Percentiles rank a stretch among this genome's conserved stretches.
phyloP scores from a whole-genome alignment of 2,113 vertebrate genomes.

The Triplophysa dalaica region DNA sequence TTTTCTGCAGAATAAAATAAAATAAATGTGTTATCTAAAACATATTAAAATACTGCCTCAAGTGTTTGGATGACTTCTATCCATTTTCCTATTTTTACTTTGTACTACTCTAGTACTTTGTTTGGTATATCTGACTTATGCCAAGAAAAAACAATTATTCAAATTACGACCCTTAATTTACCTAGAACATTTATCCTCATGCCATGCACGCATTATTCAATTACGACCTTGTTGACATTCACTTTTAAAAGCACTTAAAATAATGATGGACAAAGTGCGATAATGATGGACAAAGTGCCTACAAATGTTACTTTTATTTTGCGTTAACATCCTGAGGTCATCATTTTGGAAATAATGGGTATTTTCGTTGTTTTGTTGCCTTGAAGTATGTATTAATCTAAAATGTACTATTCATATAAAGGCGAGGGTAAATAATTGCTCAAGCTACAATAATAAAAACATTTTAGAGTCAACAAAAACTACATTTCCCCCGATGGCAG shows the following conservation, averaged over 20 bases:
- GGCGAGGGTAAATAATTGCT: background rate
- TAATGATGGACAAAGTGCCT: background rate
- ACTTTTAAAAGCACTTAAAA: constrained; percentile 10
- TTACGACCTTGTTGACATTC: constrained; percentile 26
- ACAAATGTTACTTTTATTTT: constrained; percentile 5
- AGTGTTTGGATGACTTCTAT: too few species aligned
- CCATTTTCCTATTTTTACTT: too few species aligned
- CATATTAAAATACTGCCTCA: too few species aligned
- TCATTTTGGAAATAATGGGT: background rate
- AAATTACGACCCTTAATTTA: constrained; percentile 17
- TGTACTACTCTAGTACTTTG: too few species aligned
- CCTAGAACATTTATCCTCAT: constrained; percentile 25
- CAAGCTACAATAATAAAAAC: background rate
- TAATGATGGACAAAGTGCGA: background rate
- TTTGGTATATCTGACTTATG: too few species aligned
- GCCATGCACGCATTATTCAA: constrained; percentile 22
- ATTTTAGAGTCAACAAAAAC: background rate
- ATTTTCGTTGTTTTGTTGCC: constrained; percentile 12
- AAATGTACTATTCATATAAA: background rate
- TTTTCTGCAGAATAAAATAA: too few species aligned
- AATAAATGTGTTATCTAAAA: too few species aligned
- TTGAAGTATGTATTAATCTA: background rate
- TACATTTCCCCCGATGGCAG: background rate
- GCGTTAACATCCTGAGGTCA: constrained; percentile 3
- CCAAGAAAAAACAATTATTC: background rate